Conservation (phyloP, 2,888 invertebrate genomes). For the Sycophila texana region DNA sequence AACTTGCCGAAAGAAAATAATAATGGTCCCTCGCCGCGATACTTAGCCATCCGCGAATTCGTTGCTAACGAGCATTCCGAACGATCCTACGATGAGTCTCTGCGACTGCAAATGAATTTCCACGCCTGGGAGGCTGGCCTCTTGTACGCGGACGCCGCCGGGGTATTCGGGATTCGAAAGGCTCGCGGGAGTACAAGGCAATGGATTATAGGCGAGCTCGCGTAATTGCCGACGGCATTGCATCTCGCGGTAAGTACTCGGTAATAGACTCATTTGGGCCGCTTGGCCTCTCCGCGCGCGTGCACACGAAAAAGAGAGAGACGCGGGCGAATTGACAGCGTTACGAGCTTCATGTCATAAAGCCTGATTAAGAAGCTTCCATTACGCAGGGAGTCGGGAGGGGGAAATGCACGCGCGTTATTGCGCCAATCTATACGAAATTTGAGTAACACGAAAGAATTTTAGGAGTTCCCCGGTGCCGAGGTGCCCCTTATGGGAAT, state of each 20-base stretch:
- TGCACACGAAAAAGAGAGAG: constrained; percentile 10
- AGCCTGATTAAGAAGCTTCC: constrained; percentile 33
- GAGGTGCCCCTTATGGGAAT: constrained; percentile 2
- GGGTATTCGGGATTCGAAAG: constrained; percentile 38
- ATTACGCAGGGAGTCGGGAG: background rate
- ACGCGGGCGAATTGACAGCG: constrained; percentile 31
- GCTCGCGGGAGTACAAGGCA: background rate
- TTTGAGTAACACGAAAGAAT: constrained; percentile 12
- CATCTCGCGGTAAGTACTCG: constrained; percentile 45
- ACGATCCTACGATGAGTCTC: constrained; percentile 5
- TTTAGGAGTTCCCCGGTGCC: constrained; percentile 1
- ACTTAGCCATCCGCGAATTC: background rate
- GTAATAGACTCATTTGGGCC: constrained; percentile 50
- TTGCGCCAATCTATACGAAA: constrained; percentile 26
- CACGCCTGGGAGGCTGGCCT: constrained; percentile 18
- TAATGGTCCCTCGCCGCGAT: background rate
- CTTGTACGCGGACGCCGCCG: background rate
- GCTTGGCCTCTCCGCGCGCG: background rate
- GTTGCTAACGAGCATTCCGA: constrained; percentile 8
- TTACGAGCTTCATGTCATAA: constrained; percentile 21
- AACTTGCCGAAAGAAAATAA: background rate
- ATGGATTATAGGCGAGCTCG: constrained; percentile 30
- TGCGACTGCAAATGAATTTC: constrained; percentile 30
- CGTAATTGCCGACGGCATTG: constrained; percentile 38
- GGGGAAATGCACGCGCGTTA: background rate